phyloP scores from a whole-genome alignment of 2,113 vertebrate species.

The Euleptes europaea region DNA sequence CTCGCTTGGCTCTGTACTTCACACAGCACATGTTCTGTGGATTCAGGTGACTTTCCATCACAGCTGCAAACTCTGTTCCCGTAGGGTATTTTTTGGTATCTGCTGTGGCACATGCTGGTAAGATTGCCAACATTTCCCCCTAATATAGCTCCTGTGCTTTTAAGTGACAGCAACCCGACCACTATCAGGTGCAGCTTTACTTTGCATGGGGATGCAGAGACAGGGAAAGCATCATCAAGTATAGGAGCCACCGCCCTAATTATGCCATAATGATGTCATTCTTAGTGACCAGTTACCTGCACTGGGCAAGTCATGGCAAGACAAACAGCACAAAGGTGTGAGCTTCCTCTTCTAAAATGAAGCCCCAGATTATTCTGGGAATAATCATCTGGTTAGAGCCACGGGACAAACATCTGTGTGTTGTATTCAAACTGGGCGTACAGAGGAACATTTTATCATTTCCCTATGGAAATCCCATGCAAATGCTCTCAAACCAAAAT shows the following conservation, averaged over 20 bases:
- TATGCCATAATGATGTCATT: neutral
- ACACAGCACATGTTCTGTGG: no score
- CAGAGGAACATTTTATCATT: neutral
- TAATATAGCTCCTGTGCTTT: neutral
- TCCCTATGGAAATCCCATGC: neutral
- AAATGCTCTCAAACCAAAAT: neutral
- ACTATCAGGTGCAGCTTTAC: neutral
- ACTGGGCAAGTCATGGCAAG: neutral
- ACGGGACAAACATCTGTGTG: neutral
- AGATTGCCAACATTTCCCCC: neutral
- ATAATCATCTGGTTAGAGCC: neutral
- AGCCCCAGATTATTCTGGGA: neutral
- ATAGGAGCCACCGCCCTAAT: neutral
- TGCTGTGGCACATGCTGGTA: neutral
- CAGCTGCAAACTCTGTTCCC: no score
- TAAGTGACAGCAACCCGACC: neutral
- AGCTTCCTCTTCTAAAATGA: neutral
- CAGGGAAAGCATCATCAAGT: neutral
- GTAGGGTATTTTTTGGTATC: no score
- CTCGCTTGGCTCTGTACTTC: no score
- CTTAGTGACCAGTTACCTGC: neutral
- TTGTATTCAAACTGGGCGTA: neutral
- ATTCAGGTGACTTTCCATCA: no score
- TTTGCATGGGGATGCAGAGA: neutral
- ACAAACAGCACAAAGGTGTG: neutral